Evolutionary conservation across 2,113 vertebrate genomes (phyloP), one percentile per base, ranked within the genome.

Genomic region (Pseudorhombus dupliciocellatus): DNA sequence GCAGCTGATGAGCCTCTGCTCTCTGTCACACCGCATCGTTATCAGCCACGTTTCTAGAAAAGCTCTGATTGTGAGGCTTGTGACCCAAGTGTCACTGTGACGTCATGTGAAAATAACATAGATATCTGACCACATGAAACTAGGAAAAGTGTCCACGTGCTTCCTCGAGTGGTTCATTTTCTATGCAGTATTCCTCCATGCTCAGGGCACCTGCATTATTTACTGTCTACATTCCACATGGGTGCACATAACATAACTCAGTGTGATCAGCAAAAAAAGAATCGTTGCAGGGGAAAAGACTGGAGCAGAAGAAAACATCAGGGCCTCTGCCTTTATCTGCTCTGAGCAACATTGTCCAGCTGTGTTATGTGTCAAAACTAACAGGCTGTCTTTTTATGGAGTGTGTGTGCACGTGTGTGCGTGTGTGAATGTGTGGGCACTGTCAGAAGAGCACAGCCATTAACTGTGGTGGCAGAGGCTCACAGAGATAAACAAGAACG

Each of bases 391-490:
- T 70, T 21, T 64, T 37, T 54, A 25, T 37, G 30, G 24, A 6
- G 37, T 40, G 37, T 40, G 37, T 40, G 37, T 40, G 37, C 10
- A 8, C 10, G 37, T 40, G 37, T 58, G 46, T n/a, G 46, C 16
- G 61, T 50, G 46, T 16, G 40, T 57, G 12, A 1, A 14, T 48
- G 73, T 54, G 8, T 3, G 46, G 34, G 42, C 31, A 52, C 15
- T 60, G 52, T 61, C 48, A 65, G 21, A 21, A 16, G 58, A 59
- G 69, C 34, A 73, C 20, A 46, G 25, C 31, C 48, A 80, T 73
- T 78, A 67, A 44, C 21, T 18, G 58, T 28, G 69, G 66, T 25
- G 34, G 40, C 73, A 34, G 75, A n/a, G 31, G 37, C 26, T 50
- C 18, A 42, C 22, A 1, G 44, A 71, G 50, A n/a, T 52, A 57